Evolutionary conservation across 2,797 vertebrate species (phyloP), one percentile per base, ranked within the genome.

Genomic region (Sebastes paucispinis): DNA sequence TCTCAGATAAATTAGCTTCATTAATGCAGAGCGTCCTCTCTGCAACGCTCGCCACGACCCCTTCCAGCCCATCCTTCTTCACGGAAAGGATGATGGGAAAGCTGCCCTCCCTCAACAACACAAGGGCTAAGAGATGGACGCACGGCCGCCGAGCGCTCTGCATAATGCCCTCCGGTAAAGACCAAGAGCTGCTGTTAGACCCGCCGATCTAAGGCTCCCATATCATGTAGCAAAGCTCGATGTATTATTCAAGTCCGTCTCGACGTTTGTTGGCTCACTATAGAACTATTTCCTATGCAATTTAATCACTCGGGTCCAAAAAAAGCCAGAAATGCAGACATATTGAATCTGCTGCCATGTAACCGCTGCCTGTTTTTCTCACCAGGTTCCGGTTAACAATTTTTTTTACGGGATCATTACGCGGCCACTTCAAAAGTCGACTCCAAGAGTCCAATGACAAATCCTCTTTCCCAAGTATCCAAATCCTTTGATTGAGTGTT

Each of bases 1-100:
- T 90, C 88, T 71, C 86, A 81, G 91, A 92, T 91, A 94, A 94
- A 95, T 94, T 88, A 92, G 91, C 89, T 92, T 92, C 90, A 92
- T 93, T 94, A 91, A 91, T 89, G 88, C 91, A 77, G 84, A 78
- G 77, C 85, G 75, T 92, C 81, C 87, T 89, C 86, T 88, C 80
- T 32, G 79, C 78, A 67, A 32, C 29, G 88, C 82, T 89, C 90
- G 32, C 85, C 65, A 20, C 64, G 85, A 89, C 91, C 85, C 84
- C 81, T 11, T 82, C 77, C 69, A 85, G 80, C 89, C 83, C 89
- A 89, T 90, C 85, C 87, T 87, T 88, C 87, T 87, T 83, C 87
- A 83, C 87, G 75, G 75, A 87, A 83, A 93, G 91, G 86, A 93
- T 88, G 92, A 93, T 91, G 89, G 87, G 90, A 90, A 85, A 83